Percentiles rank a stretch among this genome's conserved stretches.
These are phyloP conservation scores for Vollenhovia emeryi DNA, from an alignment of 1,140 invertebrate genomes.

Conservation along the genomic window DNA sequence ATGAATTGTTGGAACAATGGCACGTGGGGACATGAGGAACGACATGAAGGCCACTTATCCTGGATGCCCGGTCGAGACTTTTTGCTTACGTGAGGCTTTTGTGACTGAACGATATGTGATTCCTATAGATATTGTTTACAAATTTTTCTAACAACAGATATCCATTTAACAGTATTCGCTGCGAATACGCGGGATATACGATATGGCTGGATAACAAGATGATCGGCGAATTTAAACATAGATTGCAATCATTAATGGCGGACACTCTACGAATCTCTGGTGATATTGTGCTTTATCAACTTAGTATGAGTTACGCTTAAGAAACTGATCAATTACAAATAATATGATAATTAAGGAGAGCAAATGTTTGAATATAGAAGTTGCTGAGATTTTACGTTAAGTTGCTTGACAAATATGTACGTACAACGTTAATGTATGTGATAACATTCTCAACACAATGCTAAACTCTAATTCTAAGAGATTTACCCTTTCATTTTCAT, in stretches of 20 bases:
- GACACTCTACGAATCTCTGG: constrained; percentile 81
- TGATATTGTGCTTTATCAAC: constrained; percentile 79
- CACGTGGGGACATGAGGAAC: constrained; percentile 82
- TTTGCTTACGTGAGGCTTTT: constrained; percentile 78
- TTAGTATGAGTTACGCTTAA: constrained; percentile 68
- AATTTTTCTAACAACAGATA: not conserved
- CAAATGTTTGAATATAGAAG: not conserved
- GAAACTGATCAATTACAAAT: not conserved
- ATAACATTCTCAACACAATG: not conserved
- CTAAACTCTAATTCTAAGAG: not conserved
- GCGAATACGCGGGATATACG: constrained; percentile 77
- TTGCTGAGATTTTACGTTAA: not conserved
- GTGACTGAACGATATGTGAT: not conserved
- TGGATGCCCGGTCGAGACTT: constrained; percentile 84
- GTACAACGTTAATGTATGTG: not conserved
- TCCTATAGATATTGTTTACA: not conserved
- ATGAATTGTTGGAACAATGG: constrained; percentile 84
- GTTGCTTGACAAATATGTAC: not conserved
- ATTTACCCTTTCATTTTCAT: not conserved
- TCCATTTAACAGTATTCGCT: constrained; percentile 76
- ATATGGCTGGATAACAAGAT: constrained; percentile 82
- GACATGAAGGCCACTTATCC: constrained; percentile 80
- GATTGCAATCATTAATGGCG: constrained; percentile 74
- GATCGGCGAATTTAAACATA: constrained; percentile 82
- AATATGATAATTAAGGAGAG: not conserved